A percentile compares a stretch with the other conserved stretches of the same genome.
phyloP scores from a whole-genome alignment of 2,113 vertebrate genomes.

The Malaclemys terrapin region DNA sequence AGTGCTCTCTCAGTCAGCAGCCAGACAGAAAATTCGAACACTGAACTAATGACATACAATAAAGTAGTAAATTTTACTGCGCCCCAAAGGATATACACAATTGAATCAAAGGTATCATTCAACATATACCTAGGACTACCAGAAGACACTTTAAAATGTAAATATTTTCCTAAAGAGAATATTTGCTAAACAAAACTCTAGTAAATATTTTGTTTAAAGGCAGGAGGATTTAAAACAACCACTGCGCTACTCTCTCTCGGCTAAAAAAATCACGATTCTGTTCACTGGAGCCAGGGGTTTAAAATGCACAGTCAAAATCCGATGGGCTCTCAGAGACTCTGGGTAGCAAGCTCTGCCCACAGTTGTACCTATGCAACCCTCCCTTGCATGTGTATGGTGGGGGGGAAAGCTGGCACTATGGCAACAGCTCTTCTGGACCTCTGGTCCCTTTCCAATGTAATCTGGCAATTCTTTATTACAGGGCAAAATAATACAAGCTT shows the following conservation, averaged over 20 bases:
- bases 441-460: background rate
- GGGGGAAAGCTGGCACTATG: background rate
- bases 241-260: background rate
- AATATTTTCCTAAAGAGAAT: background rate
- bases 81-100: background rate
- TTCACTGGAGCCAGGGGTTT: background rate
- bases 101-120: background rate
- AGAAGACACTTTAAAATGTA: background rate
- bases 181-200: background rate
- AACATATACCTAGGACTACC: background rate
- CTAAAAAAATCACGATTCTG: background rate
- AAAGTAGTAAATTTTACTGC: constrained; percentile 13
- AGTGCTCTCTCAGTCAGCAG: background rate
- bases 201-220: constrained; percentile 2
- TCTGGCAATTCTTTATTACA: background rate
- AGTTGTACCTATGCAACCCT: background rate
- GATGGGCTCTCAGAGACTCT: background rate
- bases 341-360: background rate
- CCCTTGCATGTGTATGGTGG: background rate
- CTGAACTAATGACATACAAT: background rate
- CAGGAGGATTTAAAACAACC: background rate
- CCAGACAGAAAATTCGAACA: background rate
- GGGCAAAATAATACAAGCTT: background rate
- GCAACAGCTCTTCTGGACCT: background rate
- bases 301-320: accelerated